Conservation (phyloP, 2,797 vertebrate species). For the Liparis tanakae region DNA sequence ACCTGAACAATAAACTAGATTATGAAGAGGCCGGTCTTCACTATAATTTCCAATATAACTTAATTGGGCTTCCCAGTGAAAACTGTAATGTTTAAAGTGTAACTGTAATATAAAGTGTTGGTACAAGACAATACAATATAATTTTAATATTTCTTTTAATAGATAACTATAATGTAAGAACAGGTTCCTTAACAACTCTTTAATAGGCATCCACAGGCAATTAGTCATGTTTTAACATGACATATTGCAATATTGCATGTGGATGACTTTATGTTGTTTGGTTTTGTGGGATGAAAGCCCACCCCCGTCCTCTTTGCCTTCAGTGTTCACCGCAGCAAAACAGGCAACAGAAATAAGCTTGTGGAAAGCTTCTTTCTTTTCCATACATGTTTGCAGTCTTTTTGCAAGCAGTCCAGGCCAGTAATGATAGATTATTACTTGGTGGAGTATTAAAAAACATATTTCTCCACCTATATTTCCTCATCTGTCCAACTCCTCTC, state of each 20-base stretch:
- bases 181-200: not conserved
- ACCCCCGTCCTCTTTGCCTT: constrained; percentile 22
- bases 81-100: not conserved
- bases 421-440: constrained; percentile 77
- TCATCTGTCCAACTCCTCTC: constrained; percentile 23
- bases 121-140: not conserved
- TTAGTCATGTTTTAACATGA: not conserved
- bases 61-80: not conserved
- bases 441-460: constrained; percentile 46
- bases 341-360: constrained; percentile 64
- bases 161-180: not conserved
- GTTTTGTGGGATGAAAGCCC: constrained; percentile 35
- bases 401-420: constrained; percentile 68
- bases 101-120: not conserved
- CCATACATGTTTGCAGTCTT: constrained; percentile 73
- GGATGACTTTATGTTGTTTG: constrained; percentile 29
- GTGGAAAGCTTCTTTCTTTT: constrained; percentile 64
- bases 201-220: not conserved
- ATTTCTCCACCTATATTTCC: constrained; percentile 29
- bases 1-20: not conserved
- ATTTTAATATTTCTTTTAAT: not conserved
- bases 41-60: not conserved
- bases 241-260: too few relatives aligned
- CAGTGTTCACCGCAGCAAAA: constrained; percentile 71
- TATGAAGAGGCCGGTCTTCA: not conserved